Percentiles rank a stretch among this genome's conserved stretches.
Conservation (phyloP, 2,113 vertebrate species). For the Himantopus leucocephalus region DNA sequence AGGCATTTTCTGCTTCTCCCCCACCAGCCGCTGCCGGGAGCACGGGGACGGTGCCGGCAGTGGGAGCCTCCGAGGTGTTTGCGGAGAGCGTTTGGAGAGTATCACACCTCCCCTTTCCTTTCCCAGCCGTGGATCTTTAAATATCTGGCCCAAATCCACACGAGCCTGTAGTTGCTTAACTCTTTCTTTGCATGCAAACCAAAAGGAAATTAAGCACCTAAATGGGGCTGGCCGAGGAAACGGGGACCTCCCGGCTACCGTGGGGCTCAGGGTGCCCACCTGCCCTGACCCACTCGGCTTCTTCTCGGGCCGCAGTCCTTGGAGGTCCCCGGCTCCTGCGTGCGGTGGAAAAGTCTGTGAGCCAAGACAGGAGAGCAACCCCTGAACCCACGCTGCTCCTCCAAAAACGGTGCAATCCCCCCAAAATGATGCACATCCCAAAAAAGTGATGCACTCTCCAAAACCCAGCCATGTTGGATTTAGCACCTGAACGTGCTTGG, state of each 20-base stretch:
- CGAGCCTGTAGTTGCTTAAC: slow-evolving; percentile 21
- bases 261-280: not conserved
- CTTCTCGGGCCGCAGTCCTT: fast-evolving
- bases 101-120: slow-evolving; percentile 50
- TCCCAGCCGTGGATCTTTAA: slow-evolving; percentile 48
- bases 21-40: not conserved
- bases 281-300: not conserved
- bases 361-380: not conserved
- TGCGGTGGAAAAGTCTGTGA: fast-evolving
- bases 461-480: not conserved
- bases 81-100: not conserved
- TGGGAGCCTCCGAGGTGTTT: slow-evolving; percentile 41
- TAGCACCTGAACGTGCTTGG: fast-evolving
- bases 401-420: fast-evolving
- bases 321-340: not conserved
- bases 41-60: not conserved
- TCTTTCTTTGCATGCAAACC: not conserved
- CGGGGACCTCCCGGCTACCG: fast-evolving
- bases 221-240: not conserved
- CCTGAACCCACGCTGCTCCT: fast-evolving
- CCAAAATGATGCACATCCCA: not conserved
- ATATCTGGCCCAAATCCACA: slow-evolving; percentile 68
- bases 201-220: not conserved
- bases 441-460: not conserved
- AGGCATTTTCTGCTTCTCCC: slow-evolving; percentile 35